Percentiles rank a stretch among this genome's conserved stretches.
Evolutionary conservation across 2,888 invertebrate genomes (phyloP).

Genomic region (Periphyllus acericola): DNA sequence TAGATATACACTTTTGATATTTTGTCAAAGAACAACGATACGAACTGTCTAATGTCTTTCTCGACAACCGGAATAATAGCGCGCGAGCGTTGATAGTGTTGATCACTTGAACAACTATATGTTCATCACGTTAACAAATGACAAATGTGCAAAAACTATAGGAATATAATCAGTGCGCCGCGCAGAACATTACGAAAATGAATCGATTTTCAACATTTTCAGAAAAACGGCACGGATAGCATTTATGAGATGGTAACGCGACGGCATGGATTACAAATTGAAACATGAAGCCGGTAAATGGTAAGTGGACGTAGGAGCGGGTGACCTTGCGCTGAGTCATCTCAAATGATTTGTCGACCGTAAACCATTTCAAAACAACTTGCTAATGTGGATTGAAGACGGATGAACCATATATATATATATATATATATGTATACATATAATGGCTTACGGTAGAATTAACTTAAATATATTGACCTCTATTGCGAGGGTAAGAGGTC

Average conservation of each 20-base stretch:
- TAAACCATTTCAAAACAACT: constrained; percentile 18
- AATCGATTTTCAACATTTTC: neutral
- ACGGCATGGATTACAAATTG: constrained; percentile 5
- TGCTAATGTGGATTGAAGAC: constrained; percentile 10
- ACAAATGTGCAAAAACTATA: too few species aligned
- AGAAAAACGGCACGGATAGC: neutral
- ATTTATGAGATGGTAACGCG: neutral
- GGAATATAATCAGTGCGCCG: too few species aligned
- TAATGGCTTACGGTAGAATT: neutral
- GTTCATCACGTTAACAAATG: too few species aligned
- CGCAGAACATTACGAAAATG: too few species aligned
- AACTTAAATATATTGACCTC: constrained; percentile 20
- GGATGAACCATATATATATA: neutral
- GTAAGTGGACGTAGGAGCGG: constrained; percentile 8
- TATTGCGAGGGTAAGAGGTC: neutral
- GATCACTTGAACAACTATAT: too few species aligned
- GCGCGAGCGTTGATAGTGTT: too few species aligned
- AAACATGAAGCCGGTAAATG: constrained; percentile 6
- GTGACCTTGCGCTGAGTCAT: constrained; percentile 34
- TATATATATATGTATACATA: neutral
- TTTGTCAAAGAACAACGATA: too few species aligned
- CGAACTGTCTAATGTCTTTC: too few species aligned
- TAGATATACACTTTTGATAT: too few species aligned
- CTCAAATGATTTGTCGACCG: constrained; percentile 21
- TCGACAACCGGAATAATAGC: too few species aligned